phyloP scores from a whole-genome alignment of 2,113 vertebrate genomes.

The Crotalus viridis region DNA sequence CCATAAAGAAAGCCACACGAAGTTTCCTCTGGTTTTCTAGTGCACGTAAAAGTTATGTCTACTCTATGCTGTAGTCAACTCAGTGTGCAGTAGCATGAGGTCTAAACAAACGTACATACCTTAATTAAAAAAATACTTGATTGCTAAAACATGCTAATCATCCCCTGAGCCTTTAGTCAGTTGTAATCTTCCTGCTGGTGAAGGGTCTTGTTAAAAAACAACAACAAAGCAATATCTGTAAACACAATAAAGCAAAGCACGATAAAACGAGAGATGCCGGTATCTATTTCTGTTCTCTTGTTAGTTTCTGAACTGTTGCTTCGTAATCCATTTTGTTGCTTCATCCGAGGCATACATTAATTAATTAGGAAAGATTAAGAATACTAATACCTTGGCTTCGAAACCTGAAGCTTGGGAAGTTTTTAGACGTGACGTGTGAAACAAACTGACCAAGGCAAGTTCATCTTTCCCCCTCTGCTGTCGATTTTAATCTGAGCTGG shows the following conservation, averaged over 20 bases:
- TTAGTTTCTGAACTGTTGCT: neutral
- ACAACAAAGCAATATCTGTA: neutral
- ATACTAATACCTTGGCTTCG: neutral
- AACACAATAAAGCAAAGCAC: neutral
- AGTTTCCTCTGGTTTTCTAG: neutral
- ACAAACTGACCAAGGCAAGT: neutral
- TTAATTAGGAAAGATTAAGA: neutral
- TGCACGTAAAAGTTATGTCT: neutral
- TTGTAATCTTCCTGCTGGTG: neutral
- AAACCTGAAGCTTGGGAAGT: neutral
- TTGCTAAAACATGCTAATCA: neutral
- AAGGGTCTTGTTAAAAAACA: neutral
- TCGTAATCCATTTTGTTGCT: neutral
- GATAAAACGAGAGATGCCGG: neutral
- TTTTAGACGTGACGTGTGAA: neutral
- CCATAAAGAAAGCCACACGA: neutral
- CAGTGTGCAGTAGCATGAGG: neutral
- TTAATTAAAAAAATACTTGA: neutral
- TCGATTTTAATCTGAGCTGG: neutral
- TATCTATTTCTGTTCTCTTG: neutral
- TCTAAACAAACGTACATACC: neutral
- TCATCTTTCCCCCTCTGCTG: neutral
- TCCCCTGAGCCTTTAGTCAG: neutral
- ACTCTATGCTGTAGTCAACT: neutral
- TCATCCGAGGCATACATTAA: neutral